Conservation (phyloP, 37 sponge, comb jelly and placozoan genomes). For the Petrosia ficiformis region DNA sequence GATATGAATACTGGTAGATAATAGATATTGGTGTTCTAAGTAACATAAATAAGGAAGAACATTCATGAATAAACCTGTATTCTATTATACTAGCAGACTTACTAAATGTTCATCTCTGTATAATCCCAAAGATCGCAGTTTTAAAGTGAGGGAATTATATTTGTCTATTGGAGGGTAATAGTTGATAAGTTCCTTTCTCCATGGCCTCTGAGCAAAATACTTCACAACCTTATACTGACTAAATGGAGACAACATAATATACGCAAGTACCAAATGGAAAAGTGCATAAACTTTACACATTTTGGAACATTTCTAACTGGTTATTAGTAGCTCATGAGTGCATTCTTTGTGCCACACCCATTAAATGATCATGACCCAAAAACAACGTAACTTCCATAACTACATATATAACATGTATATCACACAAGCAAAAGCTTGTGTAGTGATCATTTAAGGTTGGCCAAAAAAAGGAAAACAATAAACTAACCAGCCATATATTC, state of each 20-base stretch:
- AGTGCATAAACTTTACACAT: background rate
- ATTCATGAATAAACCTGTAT: background rate
- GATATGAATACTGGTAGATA: too few species aligned
- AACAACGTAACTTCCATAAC: too few species aligned
- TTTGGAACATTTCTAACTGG: background rate
- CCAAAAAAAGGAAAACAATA: too few species aligned
- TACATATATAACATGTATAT: too few species aligned
- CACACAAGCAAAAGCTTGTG: too few species aligned
- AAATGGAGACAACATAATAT: background rate
- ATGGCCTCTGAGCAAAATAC: slow-evolving; percentile 57
- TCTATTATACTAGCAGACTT: background rate
- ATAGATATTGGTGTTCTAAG: too few species aligned
- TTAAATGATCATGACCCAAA: too few species aligned
- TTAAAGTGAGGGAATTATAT: slow-evolving; percentile 42
- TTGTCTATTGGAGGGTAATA: slow-evolving; percentile 77
- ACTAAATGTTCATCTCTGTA: slow-evolving; percentile 77
- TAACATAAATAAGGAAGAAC: too few species aligned
- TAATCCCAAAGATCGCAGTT: slow-evolving; percentile 64
- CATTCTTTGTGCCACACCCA: background rate
- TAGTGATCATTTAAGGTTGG: too few species aligned
- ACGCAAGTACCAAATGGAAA: background rate
- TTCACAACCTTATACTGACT: slow-evolving; percentile 66
- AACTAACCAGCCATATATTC: too few species aligned
- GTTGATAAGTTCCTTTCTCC: slow-evolving; percentile 20
- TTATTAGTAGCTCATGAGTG: background rate